phyloP scores from a whole-genome alignment of 2,797 vertebrate species.

The Bradypodion ventrale region DNA sequence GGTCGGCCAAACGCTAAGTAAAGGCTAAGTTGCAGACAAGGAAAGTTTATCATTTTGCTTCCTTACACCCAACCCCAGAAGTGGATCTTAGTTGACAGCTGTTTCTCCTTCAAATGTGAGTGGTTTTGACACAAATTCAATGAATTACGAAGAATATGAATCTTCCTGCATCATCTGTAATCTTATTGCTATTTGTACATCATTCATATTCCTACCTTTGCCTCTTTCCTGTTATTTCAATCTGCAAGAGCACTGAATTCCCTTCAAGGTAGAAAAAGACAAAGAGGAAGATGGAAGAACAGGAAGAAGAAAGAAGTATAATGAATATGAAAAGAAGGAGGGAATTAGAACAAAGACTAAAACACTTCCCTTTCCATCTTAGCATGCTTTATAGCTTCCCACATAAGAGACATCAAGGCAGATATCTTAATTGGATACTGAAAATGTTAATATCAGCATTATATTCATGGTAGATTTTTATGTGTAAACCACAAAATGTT shows the following conservation, averaged over 20 bases:
- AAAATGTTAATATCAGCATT: conserved; percentile 68
- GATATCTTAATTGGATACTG: conserved; percentile 74
- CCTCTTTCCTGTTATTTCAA: conserved; percentile 53
- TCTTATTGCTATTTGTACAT: conserved; percentile 75
- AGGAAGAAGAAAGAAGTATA: too few relatives aligned
- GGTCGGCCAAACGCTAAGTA: conserved; percentile 76
- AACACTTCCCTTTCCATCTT: conserved; percentile 65
- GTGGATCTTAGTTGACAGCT: conserved; percentile 72
- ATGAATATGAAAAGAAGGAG: conserved; percentile 50
- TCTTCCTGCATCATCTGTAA: conserved; percentile 69
- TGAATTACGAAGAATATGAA: conserved; percentile 63
- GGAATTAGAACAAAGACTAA: background rate
- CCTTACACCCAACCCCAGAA: conserved; percentile 61
- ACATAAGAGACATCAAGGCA: conserved; percentile 61
- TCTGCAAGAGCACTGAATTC: conserved; percentile 58
- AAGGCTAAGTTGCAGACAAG: conserved; percentile 48
- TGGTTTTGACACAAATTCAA: conserved; percentile 76
- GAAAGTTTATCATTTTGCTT: conserved; percentile 30
- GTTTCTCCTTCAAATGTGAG: conserved; percentile 54
- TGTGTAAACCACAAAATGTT: conserved; percentile 66
- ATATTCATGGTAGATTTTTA: conserved; percentile 68
- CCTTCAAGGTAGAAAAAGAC: conserved; percentile 29
- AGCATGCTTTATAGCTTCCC: conserved; percentile 54
- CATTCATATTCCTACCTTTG: conserved; percentile 65
- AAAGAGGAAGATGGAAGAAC: background rate